A percentile compares a stretch with the other conserved stretches of the same genome.
Evolutionary conservation across 2,113 vertebrate genomes (phyloP).

Genomic region (Catharus fuscescens): DNA sequence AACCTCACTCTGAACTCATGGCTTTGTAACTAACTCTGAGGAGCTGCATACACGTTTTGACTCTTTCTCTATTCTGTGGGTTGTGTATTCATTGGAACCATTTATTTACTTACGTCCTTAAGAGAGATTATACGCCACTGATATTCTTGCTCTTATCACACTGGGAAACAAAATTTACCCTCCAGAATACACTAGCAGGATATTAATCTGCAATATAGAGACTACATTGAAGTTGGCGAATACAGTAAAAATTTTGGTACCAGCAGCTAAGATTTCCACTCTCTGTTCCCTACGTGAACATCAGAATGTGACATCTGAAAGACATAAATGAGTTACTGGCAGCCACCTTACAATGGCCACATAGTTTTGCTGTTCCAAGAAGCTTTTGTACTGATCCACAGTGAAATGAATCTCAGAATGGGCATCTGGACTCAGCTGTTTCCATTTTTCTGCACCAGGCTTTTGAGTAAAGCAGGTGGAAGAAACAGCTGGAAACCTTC

Average conservation of each 20-base stretch:
- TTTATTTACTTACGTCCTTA: not conserved
- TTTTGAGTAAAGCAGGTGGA: conserved; percentile 18
- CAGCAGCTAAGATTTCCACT: not conserved
- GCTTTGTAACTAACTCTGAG: not conserved
- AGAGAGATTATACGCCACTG: not conserved
- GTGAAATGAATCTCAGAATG: not conserved
- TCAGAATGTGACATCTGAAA: not conserved
- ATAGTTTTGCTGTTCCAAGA: not conserved
- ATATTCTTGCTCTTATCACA: not conserved
- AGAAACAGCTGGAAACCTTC: conserved; percentile 54
- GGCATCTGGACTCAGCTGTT: not conserved
- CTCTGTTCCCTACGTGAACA: not conserved
- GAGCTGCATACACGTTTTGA: accelerated
- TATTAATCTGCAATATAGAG: not conserved
- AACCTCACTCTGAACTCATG: not conserved
- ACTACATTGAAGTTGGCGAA: not conserved
- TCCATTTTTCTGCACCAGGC: not conserved
- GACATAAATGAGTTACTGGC: not conserved
- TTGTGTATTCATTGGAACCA: not conserved
- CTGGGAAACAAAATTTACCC: not conserved
- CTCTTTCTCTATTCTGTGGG: not conserved
- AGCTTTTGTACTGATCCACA: not conserved
- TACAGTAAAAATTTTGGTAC: not conserved
- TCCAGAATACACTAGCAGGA: not conserved
- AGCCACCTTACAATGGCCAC: not conserved